Evolutionary conservation across 2,113 vertebrate genomes (phyloP).

Genomic region (Ceratotherium simum): DNA sequence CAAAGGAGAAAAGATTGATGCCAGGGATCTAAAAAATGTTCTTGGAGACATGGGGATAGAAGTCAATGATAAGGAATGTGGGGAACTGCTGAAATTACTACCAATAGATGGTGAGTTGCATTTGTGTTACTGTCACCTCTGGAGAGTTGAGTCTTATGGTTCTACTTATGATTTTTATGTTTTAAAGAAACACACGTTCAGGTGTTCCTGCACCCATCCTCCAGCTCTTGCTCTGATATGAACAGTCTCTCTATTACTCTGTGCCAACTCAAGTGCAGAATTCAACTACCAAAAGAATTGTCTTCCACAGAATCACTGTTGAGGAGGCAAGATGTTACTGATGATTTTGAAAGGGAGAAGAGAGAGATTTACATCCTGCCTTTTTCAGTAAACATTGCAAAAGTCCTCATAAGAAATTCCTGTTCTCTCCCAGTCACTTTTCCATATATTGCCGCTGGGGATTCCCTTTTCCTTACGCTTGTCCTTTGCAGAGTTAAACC

Average conservation of each 20-base stretch:
- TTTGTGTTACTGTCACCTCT: neutral
- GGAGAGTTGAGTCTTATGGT: neutral
- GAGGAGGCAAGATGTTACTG: neutral
- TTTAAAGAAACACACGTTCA: neutral
- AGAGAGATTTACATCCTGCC: neutral
- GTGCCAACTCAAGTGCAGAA: neutral
- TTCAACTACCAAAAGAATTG: neutral
- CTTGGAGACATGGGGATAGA: constrained; percentile 64
- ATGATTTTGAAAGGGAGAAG: neutral
- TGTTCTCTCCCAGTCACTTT: neutral
- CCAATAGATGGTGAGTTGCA: constrained; percentile 65
- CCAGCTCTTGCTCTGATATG: neutral
- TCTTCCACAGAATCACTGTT: neutral
- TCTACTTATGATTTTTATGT: neutral
- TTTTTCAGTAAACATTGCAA: neutral
- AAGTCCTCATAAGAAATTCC: neutral
- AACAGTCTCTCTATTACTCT: neutral
- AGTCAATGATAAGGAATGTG: constrained; percentile 59
- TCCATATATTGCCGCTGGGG: neutral
- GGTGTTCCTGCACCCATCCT: neutral
- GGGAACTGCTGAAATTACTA: constrained; percentile 35
- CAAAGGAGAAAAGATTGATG: constrained; percentile 67
- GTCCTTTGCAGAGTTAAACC: neutral
- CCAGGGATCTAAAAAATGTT: constrained; percentile 54
- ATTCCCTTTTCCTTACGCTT: neutral